Percentiles rank a stretch among this genome's conserved stretches.
These are phyloP conservation scores for Trichonephila inaurata DNA, from an alignment of 1,140 invertebrate species.

Conservation along the genomic window DNA sequence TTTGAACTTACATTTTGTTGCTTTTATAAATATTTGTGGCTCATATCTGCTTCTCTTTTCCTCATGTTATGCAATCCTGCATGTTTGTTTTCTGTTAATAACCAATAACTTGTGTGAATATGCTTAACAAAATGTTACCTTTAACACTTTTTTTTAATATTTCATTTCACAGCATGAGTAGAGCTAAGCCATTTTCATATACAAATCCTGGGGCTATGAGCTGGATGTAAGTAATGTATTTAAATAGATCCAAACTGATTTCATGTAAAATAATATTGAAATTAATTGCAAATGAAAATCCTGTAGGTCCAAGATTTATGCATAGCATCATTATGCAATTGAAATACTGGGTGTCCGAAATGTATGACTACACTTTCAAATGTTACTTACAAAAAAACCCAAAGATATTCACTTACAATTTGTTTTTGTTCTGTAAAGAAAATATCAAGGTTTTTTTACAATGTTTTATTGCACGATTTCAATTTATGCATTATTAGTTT, in stretches of 20 bases:
- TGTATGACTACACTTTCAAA: no score
- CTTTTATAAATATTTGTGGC: slow-evolving; percentile 24
- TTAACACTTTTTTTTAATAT: slow-evolving; percentile 66
- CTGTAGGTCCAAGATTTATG: background rate
- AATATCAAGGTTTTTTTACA: no score
- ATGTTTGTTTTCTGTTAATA: slow-evolving; percentile 54
- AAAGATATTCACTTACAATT: no score
- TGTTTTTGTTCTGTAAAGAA: no score
- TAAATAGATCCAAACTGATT: slow-evolving; percentile 29
- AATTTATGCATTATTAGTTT: no score
- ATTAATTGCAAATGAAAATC: background rate
- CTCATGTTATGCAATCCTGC: slow-evolving; percentile 1
- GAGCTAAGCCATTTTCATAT: slow-evolving; percentile 75
- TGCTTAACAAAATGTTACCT: slow-evolving; percentile 57
- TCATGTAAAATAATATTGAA: slow-evolving; percentile 17
- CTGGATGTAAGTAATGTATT: slow-evolving; percentile 74
- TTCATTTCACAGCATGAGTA: slow-evolving; percentile 74
- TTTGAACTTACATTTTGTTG: slow-evolving; percentile 11
- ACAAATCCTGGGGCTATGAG: slow-evolving; percentile 73
- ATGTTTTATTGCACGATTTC: no score
- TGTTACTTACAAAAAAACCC: no score
- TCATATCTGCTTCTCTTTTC: background rate
- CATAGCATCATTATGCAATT: background rate
- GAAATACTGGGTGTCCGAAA: no score
- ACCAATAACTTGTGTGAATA: slow-evolving; percentile 62